A percentile compares a stretch with the other conserved stretches of the same genome.
These are phyloP conservation scores for Ectemnius cavifrons DNA, from an alignment of 2,888 invertebrate species.

Conservation along the genomic window DNA sequence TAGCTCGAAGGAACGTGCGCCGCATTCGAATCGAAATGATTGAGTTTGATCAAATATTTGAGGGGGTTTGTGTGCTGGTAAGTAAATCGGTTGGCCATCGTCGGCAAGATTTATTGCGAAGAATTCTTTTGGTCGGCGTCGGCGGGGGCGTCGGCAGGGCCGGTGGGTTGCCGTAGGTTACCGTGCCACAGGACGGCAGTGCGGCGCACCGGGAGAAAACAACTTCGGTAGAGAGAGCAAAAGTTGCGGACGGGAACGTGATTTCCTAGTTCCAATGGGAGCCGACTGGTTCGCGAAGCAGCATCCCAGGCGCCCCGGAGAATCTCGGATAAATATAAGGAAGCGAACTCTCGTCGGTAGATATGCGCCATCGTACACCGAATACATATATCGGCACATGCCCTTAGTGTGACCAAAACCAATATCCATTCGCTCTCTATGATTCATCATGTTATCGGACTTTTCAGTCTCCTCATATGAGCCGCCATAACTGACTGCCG, in stretches of 20 bases:
- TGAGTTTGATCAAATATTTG: conserved; percentile 61
- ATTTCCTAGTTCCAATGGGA: conserved; percentile 66
- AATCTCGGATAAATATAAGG: conserved; percentile 50
- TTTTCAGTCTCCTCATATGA: conserved; percentile 42
- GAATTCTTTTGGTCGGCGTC: conserved; percentile 46
- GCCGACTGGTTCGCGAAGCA: conserved; percentile 29
- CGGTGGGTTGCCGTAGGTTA: too few species aligned
- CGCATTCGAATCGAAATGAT: conserved; percentile 60
- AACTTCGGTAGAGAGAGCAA: conserved; percentile 60
- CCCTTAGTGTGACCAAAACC: conserved; percentile 43
- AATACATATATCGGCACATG: conserved; percentile 53
- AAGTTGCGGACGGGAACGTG: conserved; percentile 66
- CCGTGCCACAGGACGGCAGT: conserved; percentile 4
- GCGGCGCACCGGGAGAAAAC: conserved; percentile 43
- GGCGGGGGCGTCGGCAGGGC: background rate
- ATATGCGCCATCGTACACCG: conserved; percentile 31
- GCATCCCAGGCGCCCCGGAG: conserved; percentile 3
- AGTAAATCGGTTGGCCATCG: conserved; percentile 64
- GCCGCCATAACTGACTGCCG: conserved; percentile 17
- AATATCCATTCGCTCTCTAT: conserved; percentile 50
- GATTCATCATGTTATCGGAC: conserved; percentile 51
- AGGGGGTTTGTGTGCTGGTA: conserved; percentile 40
- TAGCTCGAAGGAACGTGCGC: conserved; percentile 45
- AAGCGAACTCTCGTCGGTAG: conserved; percentile 16
- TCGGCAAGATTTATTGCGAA: conserved; percentile 62